A percentile compares a stretch with the other conserved stretches of the same genome.
phyloP scores from a whole-genome alignment of 2,888 invertebrate species.

The Linnaemya vulpina region DNA sequence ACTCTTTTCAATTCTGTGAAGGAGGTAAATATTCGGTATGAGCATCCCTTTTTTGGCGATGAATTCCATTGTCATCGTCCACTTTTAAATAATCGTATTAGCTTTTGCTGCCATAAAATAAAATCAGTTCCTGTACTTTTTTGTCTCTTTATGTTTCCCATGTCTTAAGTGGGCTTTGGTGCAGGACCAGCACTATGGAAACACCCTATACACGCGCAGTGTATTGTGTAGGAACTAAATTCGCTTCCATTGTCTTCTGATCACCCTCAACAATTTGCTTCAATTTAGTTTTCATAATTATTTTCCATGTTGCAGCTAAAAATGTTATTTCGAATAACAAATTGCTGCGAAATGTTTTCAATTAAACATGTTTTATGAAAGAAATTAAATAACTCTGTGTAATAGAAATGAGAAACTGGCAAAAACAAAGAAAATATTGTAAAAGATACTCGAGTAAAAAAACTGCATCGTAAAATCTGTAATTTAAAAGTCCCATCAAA shows the following conservation, averaged over 20 bases:
- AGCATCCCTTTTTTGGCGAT: too few species aligned
- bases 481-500: constrained; percentile 71
- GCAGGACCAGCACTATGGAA: too few species aligned
- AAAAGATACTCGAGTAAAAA: constrained; percentile 16
- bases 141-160: too few species aligned
- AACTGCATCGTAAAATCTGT: constrained; percentile 66
- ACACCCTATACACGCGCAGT: too few species aligned
- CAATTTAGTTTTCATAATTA: background rate
- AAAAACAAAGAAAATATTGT: constrained; percentile 11
- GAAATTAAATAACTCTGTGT: constrained; percentile 40
- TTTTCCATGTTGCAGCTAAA: background rate
- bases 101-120: too few species aligned
- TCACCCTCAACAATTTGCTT: background rate
- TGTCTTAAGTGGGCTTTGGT: background rate
- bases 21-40: too few species aligned
- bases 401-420: constrained; percentile 1
- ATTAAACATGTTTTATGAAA: constrained; percentile 54
- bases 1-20: too few species aligned
- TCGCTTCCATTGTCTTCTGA: background rate
- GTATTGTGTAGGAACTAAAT: too few species aligned
- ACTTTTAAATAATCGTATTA: too few species aligned
- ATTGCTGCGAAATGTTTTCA: constrained; percentile 62
- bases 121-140: too few species aligned
- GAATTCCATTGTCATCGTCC: too few species aligned
- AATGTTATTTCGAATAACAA: constrained; percentile 41